Evolutionary conservation across 2,888 invertebrate species (phyloP).

Genomic region (Drosophila villosipedis): DNA sequence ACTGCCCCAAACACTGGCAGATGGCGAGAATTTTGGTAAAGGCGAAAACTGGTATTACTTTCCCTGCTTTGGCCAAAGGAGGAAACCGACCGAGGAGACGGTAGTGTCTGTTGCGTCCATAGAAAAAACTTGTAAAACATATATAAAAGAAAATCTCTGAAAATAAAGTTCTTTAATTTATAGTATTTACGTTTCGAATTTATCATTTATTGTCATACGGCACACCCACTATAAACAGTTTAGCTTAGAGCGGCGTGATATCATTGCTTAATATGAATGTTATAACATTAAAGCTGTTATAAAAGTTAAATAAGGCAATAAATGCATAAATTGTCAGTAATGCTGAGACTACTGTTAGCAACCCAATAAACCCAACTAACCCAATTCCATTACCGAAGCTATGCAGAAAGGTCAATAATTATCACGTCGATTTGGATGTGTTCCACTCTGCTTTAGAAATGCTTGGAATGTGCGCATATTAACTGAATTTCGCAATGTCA

Average conservation of each 20-base stretch:
- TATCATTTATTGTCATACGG: conserved; percentile 3
- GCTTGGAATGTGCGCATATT: neutral
- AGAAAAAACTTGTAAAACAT: conserved; percentile 16
- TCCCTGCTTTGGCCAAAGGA: conserved; percentile 77
- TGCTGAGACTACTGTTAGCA: conserved; percentile 6
- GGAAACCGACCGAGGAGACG: conserved; percentile 11
- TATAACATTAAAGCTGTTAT: conserved; percentile 13
- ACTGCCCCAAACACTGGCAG: conserved; percentile 87
- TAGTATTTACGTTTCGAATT: conserved; percentile 17
- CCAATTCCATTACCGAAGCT: neutral
- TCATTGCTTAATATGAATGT: neutral
- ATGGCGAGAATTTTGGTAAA: conserved; percentile 87
- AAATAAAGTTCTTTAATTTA: conserved; percentile 41
- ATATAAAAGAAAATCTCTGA: conserved; percentile 21
- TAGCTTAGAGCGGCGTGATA: conserved; percentile 6
- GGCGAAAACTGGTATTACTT: conserved; percentile 86
- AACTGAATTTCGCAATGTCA: conserved; percentile 39
- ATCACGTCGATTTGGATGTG: conserved; percentile 42
- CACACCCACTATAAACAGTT: neutral
- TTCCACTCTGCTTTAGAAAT: conserved; percentile 4
- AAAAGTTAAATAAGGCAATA: conserved; percentile 10
- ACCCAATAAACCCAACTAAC: neutral
- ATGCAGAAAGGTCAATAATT: conserved; percentile 10
- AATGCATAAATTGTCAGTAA: conserved; percentile 25
- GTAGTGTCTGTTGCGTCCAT: conserved; percentile 4